These are phyloP conservation scores for Drosophila jambulina DNA, from an alignment of 1,140 invertebrate genomes.

Conservation along the genomic window DNA sequence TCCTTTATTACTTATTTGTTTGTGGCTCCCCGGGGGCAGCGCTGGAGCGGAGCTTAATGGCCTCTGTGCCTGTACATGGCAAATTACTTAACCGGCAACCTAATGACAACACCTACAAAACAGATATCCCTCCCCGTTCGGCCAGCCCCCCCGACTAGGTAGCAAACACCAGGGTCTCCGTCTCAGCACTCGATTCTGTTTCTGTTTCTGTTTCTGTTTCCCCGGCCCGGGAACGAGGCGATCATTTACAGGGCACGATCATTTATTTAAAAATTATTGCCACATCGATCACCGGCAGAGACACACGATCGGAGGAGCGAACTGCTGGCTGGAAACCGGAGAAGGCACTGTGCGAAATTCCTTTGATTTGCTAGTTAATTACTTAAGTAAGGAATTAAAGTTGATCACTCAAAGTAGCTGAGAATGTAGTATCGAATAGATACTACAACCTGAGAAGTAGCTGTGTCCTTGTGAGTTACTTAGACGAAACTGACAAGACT, in stretches of 20 bases:
- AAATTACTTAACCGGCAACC: conserved; percentile 76
- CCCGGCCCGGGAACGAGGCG: conserved; percentile 41
- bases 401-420: background rate
- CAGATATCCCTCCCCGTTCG: conserved; percentile 7
- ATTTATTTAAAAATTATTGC: conserved; percentile 84
- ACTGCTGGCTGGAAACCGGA: conserved; percentile 19
- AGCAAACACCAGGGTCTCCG: conserved; percentile 24
- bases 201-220: conserved; percentile 20
- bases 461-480: too few relatives aligned
- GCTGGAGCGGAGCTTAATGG: conserved; percentile 57
- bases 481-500: too few relatives aligned
- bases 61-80: conserved; percentile 64
- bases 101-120: conserved; percentile 79
- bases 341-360: conserved; percentile 14
- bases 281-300: conserved; percentile 78
- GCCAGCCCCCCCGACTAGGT: conserved; percentile 12
- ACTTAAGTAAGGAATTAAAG: background rate
- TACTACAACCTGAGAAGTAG: background rate
- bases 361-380: background rate
- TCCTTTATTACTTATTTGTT: conserved; percentile 45
- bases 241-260: conserved; percentile 79
- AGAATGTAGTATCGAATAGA: too few relatives aligned
- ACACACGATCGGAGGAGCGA: conserved; percentile 32
- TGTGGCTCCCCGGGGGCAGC: conserved; percentile 2
- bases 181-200: background rate